phyloP scores from a whole-genome alignment of 2,113 vertebrate species.

The Melanotaenia duboulayi region DNA sequence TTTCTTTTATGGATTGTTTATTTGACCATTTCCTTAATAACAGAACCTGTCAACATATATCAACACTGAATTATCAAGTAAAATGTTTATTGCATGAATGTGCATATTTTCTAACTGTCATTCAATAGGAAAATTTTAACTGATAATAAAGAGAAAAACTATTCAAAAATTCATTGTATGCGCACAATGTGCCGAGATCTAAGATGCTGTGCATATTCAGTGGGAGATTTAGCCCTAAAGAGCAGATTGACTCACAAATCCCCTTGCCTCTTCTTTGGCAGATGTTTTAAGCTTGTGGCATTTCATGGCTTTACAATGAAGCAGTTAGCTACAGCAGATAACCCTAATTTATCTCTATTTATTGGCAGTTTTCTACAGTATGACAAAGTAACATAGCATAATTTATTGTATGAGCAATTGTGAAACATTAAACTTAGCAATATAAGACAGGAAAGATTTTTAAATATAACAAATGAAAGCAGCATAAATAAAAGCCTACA shows the following conservation, averaged over 20 bases:
- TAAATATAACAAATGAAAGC: neutral
- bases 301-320: constrained; percentile 51
- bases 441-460: neutral
- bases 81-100: neutral
- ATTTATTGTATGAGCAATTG: neutral
- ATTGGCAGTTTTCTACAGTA: constrained; percentile 37
- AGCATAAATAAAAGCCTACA: neutral
- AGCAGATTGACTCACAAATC: constrained; percentile 69
- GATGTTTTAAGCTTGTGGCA: constrained; percentile 62
- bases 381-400: constrained; percentile 26
- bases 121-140: constrained; percentile 24
- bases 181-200: constrained; percentile 38
- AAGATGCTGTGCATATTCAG: constrained; percentile 65
- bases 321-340: constrained; percentile 34
- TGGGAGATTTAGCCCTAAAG: constrained; percentile 65
- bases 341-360: constrained; percentile 42
- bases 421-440: neutral
- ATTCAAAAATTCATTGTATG: constrained; percentile 33
- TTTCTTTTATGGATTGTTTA: neutral
- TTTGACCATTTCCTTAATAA: neutral
- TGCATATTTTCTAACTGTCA: constrained; percentile 8
- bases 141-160: neutral
- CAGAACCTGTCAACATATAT: neutral
- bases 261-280: constrained; percentile 53
- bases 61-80: too few species aligned